Percentiles rank a stretch among this genome's conserved stretches.
phyloP scores from a whole-genome alignment of 2,113 vertebrate species.

The Saccopteryx bilineata region DNA sequence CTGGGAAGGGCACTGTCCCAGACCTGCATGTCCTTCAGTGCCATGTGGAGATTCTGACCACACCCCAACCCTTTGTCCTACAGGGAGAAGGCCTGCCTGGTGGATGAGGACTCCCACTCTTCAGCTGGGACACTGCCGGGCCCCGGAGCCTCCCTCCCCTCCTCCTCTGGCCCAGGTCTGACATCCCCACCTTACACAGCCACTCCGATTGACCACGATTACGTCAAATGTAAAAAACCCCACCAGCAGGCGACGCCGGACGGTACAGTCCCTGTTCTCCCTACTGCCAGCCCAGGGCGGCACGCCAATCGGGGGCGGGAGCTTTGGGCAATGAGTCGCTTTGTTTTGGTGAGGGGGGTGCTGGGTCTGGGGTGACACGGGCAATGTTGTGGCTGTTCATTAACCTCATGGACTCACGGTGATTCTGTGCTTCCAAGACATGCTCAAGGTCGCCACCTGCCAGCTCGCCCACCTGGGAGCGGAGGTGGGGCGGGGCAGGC shows the following conservation, averaged over 20 bases:
- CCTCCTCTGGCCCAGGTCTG: conserved; percentile 97
- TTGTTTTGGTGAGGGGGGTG: conserved; percentile 89
- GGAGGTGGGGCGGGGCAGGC: not conserved
- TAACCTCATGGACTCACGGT: conserved; percentile 78
- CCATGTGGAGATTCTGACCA: not conserved
- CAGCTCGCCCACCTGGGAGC: conserved; percentile 50
- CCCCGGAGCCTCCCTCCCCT: conserved; percentile 91
- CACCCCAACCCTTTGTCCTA: not conserved
- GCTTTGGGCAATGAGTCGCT: conserved; percentile 75
- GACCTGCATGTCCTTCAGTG: accelerated
- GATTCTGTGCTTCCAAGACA: conserved; percentile 80
- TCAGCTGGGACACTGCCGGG: conserved; percentile 91
- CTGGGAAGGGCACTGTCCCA: not conserved
- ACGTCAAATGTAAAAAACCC: conserved; percentile 99
- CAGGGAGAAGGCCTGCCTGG: conserved; percentile 95
- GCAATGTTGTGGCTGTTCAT: conserved; percentile 93
- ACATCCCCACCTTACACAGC: conserved; percentile 98
- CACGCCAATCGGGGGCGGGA: conserved; percentile 87
- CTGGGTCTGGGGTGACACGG: conserved; percentile 95
- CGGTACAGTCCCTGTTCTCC: conserved; percentile 99
- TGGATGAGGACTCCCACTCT: conserved; percentile 97
- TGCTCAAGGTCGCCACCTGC: conserved; percentile 84
- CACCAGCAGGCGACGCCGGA: conserved; percentile 97
- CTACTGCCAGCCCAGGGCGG: conserved; percentile 90
- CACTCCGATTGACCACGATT: conserved; percentile 99